phyloP scores from a whole-genome alignment of 2,888 invertebrate genomes.

The Spisula subtruncata region DNA sequence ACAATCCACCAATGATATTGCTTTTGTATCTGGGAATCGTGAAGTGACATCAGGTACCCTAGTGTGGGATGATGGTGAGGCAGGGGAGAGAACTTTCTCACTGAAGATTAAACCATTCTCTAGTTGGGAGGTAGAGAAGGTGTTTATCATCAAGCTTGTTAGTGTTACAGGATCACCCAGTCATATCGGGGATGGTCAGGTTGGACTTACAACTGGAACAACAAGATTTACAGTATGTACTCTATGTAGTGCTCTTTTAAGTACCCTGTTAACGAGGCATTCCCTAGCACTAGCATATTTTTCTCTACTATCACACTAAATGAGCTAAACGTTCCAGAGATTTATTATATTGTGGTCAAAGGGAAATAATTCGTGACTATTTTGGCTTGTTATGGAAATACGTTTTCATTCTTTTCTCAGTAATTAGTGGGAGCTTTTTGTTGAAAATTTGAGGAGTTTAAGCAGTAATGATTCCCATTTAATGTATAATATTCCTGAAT shows the following conservation, averaged over 20 bases:
- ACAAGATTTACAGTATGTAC: constrained; percentile 82
- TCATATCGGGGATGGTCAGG: constrained; percentile 82
- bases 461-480: too few species aligned
- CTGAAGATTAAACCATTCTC: constrained; percentile 83
- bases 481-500: too few species aligned
- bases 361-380: too few species aligned
- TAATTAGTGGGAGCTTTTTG: too few species aligned
- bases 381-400: too few species aligned
- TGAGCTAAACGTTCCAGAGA: too few species aligned
- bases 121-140: constrained; percentile 85
- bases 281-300: too few species aligned
- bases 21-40: constrained; percentile 66
- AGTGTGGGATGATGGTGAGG: constrained; percentile 82
- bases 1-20: constrained; percentile 83
- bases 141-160: constrained; percentile 81
- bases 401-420: too few species aligned
- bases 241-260: neutral
- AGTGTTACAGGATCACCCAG: constrained; percentile 80
- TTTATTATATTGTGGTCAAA: too few species aligned
- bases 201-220: constrained; percentile 77
- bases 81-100: constrained; percentile 81
- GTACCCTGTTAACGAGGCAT: too few species aligned
- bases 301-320: too few species aligned
- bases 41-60: constrained; percentile 83
- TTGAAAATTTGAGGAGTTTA: too few species aligned